Base-by-base conservation (phyloP, 2,888 invertebrate genomes). In the Myopa tessellatipennis region DNA sequence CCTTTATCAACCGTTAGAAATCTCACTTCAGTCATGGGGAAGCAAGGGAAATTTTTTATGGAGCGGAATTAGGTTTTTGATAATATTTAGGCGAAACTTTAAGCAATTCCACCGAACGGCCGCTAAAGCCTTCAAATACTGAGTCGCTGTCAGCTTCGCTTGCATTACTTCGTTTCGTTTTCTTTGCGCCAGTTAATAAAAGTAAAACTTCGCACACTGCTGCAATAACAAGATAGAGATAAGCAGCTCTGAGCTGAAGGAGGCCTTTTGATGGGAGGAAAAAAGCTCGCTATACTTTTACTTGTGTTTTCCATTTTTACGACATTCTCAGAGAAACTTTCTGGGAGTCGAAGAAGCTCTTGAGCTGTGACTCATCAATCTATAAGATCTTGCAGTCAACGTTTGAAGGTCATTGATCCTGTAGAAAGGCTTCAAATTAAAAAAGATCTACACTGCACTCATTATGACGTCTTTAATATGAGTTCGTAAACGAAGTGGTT, bases 11-110 rank as follows among this genome's bases (percentile, higher is more conserved):
- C 5, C 16, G 38, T 58, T 4, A 5, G 10, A 26, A 55, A 14
- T 6, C 70, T 55, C 50, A 73, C 73, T 73, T 73, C 73, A 16
- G 38, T 38, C 73, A 73, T 73, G 4, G 50, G 16, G 26, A 60
- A 60, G 60, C 61, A 45, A 40, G 50, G 3, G 36, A n/a, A 55
- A 12, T 12, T 55, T n/a, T 14, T 55, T n/a, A 16, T 12, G 36
- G 34, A 63, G 34, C 16, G 36, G 38, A 65, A 36, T 6, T 61
- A 6, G 26, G 34, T 4, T 18, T n/a, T n/a, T 26, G 26, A 26
- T 26, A 26, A 26, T 26, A 26, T 26, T 61, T n/a, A 26, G 26
- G 26, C 10, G 26, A n/a, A n/a, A 18, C 16, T 14, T 34, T 63
- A 14, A 14, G 16, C 34, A 65, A 26, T 4, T 61, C 58, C 38